phyloP scores from a whole-genome alignment of 2,797 vertebrate genomes.

The Erpetoichthys calabaricus region DNA sequence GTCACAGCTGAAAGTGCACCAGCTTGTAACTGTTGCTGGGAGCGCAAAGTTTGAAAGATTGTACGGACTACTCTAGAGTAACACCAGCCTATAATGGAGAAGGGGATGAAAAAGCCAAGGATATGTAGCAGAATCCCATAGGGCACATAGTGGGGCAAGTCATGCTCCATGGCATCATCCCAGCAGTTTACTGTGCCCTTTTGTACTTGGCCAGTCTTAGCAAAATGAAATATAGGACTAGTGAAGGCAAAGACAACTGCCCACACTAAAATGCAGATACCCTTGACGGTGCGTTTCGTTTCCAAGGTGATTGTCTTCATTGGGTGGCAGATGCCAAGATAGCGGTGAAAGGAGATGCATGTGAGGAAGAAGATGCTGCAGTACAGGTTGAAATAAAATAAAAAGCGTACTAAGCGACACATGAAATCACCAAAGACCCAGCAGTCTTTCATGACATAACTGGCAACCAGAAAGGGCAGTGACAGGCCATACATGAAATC shows the following conservation, averaged over 20 bases:
- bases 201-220: slow-evolving; percentile 35
- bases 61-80: slow-evolving; percentile 62
- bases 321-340: slow-evolving; percentile 64
- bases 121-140: slow-evolving; percentile 61
- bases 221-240: slow-evolving; percentile 62
- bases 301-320: slow-evolving; percentile 62
- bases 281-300: slow-evolving; percentile 52
- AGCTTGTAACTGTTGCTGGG: slow-evolving; percentile 25
- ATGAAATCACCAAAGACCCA: slow-evolving; percentile 71
- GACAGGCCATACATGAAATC: slow-evolving; percentile 72
- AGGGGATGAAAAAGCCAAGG: slow-evolving; percentile 59
- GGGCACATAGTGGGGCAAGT: slow-evolving; percentile 57
- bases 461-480: slow-evolving; percentile 61
- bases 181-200: slow-evolving; percentile 16
- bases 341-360: slow-evolving; percentile 60
- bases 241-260: slow-evolving; percentile 57
- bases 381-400: slow-evolving; percentile 72
- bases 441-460: slow-evolving; percentile 58
- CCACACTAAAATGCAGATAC: slow-evolving; percentile 54
- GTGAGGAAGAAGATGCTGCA: slow-evolving; percentile 71
- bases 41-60: slow-evolving; percentile 49
- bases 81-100: slow-evolving; percentile 63
- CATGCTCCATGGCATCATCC: slow-evolving; percentile 60
- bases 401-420: slow-evolving; percentile 65
- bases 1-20: slow-evolving; percentile 39